Conservation (phyloP, 2,113 vertebrate genomes). For the Acrocephalus kingi region DNA sequence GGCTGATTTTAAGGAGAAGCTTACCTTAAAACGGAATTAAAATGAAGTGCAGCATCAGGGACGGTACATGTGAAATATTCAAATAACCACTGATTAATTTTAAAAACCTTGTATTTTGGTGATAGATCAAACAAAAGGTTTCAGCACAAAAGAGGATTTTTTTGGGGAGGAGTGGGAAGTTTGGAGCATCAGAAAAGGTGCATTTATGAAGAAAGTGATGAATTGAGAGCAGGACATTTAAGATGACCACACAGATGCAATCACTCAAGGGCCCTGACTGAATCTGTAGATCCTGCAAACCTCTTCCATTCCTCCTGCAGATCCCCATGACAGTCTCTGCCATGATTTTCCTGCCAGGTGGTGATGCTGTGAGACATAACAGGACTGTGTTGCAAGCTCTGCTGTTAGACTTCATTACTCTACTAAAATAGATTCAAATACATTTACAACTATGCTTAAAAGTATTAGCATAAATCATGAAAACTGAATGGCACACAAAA, state of each 20-base stretch:
- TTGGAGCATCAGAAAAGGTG: background rate
- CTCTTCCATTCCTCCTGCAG: background rate
- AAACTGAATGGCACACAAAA: background rate
- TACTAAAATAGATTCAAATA: background rate
- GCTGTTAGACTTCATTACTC: background rate
- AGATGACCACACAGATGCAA: background rate
- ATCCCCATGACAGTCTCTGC: background rate
- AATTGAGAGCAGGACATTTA: background rate
- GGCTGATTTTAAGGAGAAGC: background rate
- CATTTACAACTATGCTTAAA: constrained; percentile 2
- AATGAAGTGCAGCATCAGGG: background rate
- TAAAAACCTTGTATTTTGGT: background rate
- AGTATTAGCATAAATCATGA: constrained; percentile 22
- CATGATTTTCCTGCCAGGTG: background rate
- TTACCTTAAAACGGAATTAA: background rate
- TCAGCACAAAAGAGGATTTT: background rate
- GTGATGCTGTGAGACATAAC: background rate
- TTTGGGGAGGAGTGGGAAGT: background rate
- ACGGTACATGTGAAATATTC: background rate
- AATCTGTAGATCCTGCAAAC: background rate
- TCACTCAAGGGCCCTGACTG: background rate
- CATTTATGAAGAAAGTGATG: background rate
- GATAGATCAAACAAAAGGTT: background rate
- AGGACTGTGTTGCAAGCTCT: background rate
- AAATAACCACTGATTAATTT: background rate